These are phyloP conservation scores for zebrafish (Danio rerio) DNA, from an alignment of 2,113 vertebrate species.

Conservation along the genomic window DNA sequence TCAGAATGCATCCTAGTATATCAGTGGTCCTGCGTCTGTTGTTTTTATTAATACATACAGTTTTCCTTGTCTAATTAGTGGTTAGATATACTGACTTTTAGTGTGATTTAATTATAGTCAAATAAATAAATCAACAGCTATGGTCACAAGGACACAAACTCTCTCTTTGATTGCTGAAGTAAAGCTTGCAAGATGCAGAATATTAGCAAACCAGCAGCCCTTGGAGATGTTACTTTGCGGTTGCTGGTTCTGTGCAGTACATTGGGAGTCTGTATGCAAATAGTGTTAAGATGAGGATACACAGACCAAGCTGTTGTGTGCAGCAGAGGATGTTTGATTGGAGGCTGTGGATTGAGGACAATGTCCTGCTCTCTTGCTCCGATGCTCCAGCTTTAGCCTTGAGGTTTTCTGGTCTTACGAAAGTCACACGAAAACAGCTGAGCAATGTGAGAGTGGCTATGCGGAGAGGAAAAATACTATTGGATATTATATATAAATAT, in stretches of 20 bases:
- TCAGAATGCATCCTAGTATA: background rate
- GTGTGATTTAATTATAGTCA: background rate
- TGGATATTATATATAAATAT: too few relatives aligned
- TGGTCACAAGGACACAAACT: background rate
- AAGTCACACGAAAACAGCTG: background rate
- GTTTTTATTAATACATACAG: background rate
- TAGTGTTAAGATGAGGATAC: conserved; percentile 4
- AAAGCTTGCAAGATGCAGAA: background rate
- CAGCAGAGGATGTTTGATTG: background rate
- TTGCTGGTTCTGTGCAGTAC: background rate
- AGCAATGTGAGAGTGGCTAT: background rate
- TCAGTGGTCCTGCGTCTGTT: background rate
- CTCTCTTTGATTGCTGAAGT: background rate
- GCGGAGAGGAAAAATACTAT: too few relatives aligned
- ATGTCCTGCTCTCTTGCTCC: conserved; percentile 10
- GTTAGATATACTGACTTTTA: background rate
- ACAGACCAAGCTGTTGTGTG: background rate
- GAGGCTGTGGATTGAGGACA: conserved; percentile 10
- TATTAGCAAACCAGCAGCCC: background rate
- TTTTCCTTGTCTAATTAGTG: background rate
- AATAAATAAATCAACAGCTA: background rate
- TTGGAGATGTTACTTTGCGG: background rate
- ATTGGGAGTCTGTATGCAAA: background rate
- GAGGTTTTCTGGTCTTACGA: background rate
- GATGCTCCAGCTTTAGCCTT: conserved; percentile 23